Base-by-base conservation (phyloP, 2,113 vertebrate species). In the Poecilia latipinna region DNA sequence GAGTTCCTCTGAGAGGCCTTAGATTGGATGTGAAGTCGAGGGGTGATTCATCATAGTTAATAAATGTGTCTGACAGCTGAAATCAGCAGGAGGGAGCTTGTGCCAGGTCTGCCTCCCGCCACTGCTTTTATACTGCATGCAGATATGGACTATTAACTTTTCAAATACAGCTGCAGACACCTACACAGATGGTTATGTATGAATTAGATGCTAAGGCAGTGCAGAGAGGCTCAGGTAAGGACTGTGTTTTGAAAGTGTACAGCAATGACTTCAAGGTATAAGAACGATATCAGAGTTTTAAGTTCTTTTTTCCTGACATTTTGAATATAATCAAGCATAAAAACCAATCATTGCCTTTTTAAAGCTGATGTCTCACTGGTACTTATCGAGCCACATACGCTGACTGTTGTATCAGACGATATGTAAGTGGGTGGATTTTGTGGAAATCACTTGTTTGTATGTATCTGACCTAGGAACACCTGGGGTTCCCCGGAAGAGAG, bases 21-120 rank as follows among this genome's bases (percentile, higher is more conserved):
- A 92, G 91, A 94, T 94, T 93, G 91, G 92, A 91, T 88, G 86
- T 82, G 88, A 89, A 88, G 82, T 75, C 65, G 82, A 83, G 79
- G 78, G 86, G 92, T 89, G 88, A 93, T 95, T 94, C 88, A 94
- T 95, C 93, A 94, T 93, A 75, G 76, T 94, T 94, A 94, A 94
- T 93, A 91, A 91, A 93, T 28, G 72, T 15, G 4, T 77, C 26
- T 93, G 93, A 94, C 94, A 93, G 92, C 88, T 92, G 72, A 15
- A 92, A 93, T 87, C 91, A 89, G 92, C 77, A 42, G 89, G 91
- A 78, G 63, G 77, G 66, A 68, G 80, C 70, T 29, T 33, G 78
- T 87, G 90, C 89, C 92, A 92, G 89, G 80, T 86, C 78, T 28
- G 73, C 81, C 85, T 74, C 84, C 88, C 66, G 33, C 80, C 26